Evolutionary conservation across 2,113 vertebrate species (phyloP).

Genomic region (Heptranchias perlo): DNA sequence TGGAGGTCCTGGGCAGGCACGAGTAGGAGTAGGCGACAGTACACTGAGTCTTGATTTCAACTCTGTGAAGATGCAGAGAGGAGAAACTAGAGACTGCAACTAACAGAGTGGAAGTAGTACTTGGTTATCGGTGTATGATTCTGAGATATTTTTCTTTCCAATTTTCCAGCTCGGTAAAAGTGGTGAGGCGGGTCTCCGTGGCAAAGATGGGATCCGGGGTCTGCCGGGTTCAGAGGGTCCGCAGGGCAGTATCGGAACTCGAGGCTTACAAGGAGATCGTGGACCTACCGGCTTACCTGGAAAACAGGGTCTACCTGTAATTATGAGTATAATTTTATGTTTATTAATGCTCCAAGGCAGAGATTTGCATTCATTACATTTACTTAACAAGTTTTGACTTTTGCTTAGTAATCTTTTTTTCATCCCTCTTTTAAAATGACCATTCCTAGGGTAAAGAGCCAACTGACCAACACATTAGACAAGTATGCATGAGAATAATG

Average conservation of each 20-base stretch:
- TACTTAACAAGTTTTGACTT: not conserved
- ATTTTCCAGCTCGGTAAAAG: conserved; percentile 66
- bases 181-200: conserved; percentile 77
- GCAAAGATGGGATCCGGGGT: conserved; percentile 80
- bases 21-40: not conserved
- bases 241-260: conserved; percentile 71
- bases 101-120: not conserved
- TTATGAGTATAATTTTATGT: not conserved
- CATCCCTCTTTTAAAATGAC: conserved; percentile 41
- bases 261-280: conserved; percentile 87
- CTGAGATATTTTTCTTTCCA: not conserved
- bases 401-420: not conserved
- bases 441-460: conserved; percentile 80
- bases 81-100: not conserved
- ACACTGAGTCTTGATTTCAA: not conserved
- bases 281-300: conserved; percentile 79
- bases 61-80: not conserved
- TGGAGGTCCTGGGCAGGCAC: too few species aligned
- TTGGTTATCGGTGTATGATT: not conserved
- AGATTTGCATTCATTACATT: not conserved
- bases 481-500: conserved; percentile 97
- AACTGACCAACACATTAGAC: conserved; percentile 86
- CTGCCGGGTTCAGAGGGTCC: conserved; percentile 84
- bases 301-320: conserved; percentile 77
- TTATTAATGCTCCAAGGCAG: not conserved